These are phyloP conservation scores for Otus sunia DNA, from an alignment of 2,113 vertebrate species.

Conservation along the genomic window DNA sequence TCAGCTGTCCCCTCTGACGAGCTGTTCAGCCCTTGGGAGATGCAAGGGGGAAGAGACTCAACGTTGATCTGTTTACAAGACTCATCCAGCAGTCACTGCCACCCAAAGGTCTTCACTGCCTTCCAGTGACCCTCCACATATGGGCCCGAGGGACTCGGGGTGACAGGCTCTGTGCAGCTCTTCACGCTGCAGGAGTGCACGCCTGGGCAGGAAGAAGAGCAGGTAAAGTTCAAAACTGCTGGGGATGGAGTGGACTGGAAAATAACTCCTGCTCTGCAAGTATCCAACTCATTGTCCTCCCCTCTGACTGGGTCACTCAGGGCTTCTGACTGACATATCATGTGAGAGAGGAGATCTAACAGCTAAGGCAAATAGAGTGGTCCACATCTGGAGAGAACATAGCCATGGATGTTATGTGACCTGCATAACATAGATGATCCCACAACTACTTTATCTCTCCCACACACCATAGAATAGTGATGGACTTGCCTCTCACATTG, in stretches of 20 bases:
- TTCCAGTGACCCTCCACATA: background rate
- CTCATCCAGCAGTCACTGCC: background rate
- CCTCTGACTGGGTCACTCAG: background rate
- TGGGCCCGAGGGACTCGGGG: fast-evolving
- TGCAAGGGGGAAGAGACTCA: background rate
- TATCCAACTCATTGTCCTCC: background rate
- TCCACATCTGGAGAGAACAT: background rate
- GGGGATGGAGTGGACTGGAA: background rate
- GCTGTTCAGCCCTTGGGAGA: background rate
- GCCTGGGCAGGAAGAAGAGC: background rate
- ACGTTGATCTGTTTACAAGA: background rate
- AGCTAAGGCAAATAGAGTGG: background rate
- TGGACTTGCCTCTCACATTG: background rate
- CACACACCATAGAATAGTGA: background rate
- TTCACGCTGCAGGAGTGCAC: background rate
- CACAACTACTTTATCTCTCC: background rate
- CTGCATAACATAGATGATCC: background rate
- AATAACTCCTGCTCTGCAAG: background rate
- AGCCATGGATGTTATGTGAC: background rate
- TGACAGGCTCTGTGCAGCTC: background rate
- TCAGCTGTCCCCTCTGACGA: fast-evolving
- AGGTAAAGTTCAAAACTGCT: background rate
- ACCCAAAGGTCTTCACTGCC: background rate
- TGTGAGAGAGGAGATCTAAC: background rate
- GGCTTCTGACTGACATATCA: background rate